Percentiles rank a stretch among this genome's conserved stretches.
Conservation (phyloP, 1,140 invertebrate genomes). For the Pogonognathellus flavescens region DNA sequence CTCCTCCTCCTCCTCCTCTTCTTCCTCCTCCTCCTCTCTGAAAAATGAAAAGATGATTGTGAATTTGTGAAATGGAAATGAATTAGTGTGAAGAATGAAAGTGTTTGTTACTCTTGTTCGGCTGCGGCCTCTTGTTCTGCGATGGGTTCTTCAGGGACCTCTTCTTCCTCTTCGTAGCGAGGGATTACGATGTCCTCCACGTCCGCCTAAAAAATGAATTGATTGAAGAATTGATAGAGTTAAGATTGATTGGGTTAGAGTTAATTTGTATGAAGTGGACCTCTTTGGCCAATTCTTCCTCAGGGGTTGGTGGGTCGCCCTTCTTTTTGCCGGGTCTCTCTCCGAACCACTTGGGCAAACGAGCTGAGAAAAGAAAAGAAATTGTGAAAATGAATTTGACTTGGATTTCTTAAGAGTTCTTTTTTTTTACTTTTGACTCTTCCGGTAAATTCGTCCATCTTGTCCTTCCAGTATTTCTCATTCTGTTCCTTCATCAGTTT, state of each 20-base stretch:
- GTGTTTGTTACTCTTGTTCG: slow-evolving; percentile 71
- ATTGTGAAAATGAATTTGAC: background rate
- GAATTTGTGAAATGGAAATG: slow-evolving; percentile 21
- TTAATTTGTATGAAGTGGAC: slow-evolving; percentile 59
- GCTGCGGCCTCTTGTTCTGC: slow-evolving; percentile 77
- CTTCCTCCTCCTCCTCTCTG: slow-evolving; percentile 80
- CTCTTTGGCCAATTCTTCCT: slow-evolving; percentile 76
- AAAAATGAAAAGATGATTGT: slow-evolving; percentile 66
- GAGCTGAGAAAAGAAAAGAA: slow-evolving; percentile 74
- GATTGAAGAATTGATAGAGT: background rate
- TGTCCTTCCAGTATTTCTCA: slow-evolving; percentile 89
- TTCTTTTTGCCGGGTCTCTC: slow-evolving; percentile 92
- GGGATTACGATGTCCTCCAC: slow-evolving; percentile 11
- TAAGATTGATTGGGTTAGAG: background rate
- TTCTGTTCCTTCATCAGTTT: slow-evolving; percentile 67
- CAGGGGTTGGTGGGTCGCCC: slow-evolving; percentile 87
- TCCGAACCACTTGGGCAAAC: slow-evolving; percentile 93
- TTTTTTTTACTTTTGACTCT: slow-evolving; percentile 83
- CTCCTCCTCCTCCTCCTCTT: slow-evolving; percentile 80
- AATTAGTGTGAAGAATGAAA: background rate
- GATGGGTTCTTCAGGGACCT: slow-evolving; percentile 63
- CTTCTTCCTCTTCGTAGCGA: slow-evolving; percentile 80
- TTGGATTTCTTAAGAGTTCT: background rate
- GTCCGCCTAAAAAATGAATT: background rate
- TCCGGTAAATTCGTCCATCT: slow-evolving; percentile 86